Base-by-base conservation (phyloP, 2,113 vertebrate genomes). In the Pardalotus punctatus region DNA sequence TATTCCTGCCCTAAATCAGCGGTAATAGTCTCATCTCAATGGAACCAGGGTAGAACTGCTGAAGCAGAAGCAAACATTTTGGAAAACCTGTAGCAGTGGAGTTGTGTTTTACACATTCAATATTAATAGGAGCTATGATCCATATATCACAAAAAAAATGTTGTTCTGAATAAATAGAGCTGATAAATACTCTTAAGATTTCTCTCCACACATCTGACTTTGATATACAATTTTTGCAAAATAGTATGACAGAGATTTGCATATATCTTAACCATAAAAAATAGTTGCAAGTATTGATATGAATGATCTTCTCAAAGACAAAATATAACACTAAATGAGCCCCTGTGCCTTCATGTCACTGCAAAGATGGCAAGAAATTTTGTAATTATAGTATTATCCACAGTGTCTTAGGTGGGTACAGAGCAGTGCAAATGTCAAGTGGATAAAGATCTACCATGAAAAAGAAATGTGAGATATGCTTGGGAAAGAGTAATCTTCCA, bases 1-100 rank as follows among this genome's bases (percentile, higher is more conserved):
- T 2, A 2, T 47, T 64, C 25, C 8, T 84, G 12, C 24, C 67
- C 51, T 58, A 50, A 72, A 16, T 73, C 42, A 43, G 47, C 78
- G 22, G 1, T 42, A 14, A 21, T 36, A n/a, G 22, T 69, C 54
- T 27, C 18, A 9, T 81, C 64, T 54, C 24, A 0, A 0, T 58
- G 27, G 33, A 66, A 35, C 8, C 21, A 64, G 35, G 23, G 16
- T 60, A 13, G 42, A 58, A 38, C 29, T 56, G 36, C n/a, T 64
- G 51, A 23, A 71, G 31, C 47, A 81, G 48, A 77, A 86, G 25
- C 27, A 74, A 94, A 51, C 22, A 25, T 27, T 70, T 62, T 28
- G 51, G 22, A 78, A 72, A 84, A 60, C 42, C 18, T 9, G 8
- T 48, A 48, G 60, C 19, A 50, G 43, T 29, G 18, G 31, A 51